phyloP scores from a whole-genome alignment of 2,113 vertebrate genomes.

The Pteropus alecto region DNA sequence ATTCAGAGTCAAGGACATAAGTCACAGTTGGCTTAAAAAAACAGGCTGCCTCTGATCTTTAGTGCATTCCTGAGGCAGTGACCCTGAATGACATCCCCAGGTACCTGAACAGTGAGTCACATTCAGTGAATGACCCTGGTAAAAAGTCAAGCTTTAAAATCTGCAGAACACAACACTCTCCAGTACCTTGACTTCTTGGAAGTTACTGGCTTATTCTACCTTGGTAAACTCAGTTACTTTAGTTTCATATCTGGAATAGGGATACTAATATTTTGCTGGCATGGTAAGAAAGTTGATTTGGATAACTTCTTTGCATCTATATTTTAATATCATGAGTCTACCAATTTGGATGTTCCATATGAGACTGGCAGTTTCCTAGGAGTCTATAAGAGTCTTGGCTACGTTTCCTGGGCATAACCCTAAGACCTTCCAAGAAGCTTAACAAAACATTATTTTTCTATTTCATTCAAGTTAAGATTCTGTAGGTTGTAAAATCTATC shows the following conservation, averaged over 20 bases:
- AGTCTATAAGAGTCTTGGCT: background rate
- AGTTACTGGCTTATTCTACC: background rate
- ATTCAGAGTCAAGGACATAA: slow-evolving; percentile 1
- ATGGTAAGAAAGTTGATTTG: background rate
- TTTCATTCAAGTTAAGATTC: background rate
- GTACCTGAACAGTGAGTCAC: background rate
- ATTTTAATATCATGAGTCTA: background rate
- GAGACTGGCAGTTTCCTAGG: background rate
- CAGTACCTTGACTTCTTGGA: background rate
- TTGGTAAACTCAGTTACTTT: background rate
- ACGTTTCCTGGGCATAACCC: background rate
- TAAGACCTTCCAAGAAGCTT: slow-evolving; percentile 25
- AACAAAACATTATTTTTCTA: background rate
- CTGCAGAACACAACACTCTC: background rate
- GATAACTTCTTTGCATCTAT: background rate
- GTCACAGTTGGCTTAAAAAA: slow-evolving; percentile 22
- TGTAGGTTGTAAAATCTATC: background rate
- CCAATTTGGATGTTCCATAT: background rate
- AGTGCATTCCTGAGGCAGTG: slow-evolving; percentile 41
- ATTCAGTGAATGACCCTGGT: background rate
- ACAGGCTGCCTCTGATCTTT: background rate
- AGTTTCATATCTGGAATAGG: background rate
- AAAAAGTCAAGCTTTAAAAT: slow-evolving; percentile 25
- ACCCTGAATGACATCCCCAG: background rate
- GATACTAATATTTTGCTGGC: background rate